Conservation (phyloP, 92 coral and sea anemone species). For the Galaxea fascicularis region DNA sequence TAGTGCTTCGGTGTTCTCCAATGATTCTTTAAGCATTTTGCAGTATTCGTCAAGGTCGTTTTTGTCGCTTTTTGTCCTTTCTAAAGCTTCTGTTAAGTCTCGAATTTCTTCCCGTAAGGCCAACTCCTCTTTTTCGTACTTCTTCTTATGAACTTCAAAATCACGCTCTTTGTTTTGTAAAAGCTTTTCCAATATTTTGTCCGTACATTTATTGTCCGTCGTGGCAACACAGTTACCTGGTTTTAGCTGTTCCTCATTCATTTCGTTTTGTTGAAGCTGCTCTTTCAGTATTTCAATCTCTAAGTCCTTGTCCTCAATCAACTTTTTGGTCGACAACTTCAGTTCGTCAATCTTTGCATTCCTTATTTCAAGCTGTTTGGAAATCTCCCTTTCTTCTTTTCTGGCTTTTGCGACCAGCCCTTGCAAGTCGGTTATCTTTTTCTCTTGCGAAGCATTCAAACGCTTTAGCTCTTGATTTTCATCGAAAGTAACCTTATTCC, state of each 20-base stretch:
- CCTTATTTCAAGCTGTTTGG: slow-evolving; percentile 33
- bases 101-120: neutral
- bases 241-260: neutral
- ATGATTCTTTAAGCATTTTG: slow-evolving; percentile 6
- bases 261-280: slow-evolving; percentile 23
- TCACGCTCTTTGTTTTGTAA: slow-evolving; percentile 20
- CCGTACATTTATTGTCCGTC: neutral
- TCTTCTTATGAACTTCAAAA: neutral
- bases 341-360: slow-evolving; percentile 28
- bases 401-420: slow-evolving; percentile 7
- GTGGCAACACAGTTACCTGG: neutral
- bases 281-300: slow-evolving; percentile 41
- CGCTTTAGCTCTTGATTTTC: slow-evolving; percentile 26
- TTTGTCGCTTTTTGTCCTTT: neutral
- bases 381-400: neutral
- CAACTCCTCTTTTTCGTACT: slow-evolving; percentile 14
- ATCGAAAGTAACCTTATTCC: neutral
- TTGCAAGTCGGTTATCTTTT: slow-evolving; percentile 10
- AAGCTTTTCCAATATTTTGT: slow-evolving; percentile 11
- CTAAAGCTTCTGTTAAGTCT: slow-evolving; percentile 23
- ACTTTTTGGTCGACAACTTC: slow-evolving; percentile 1
- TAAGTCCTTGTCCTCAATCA: slow-evolving; percentile 33
- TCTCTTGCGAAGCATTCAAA: slow-evolving; percentile 10
- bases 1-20: slow-evolving; percentile 3
- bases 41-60: slow-evolving; percentile 46